Conservation (phyloP, 2,888 invertebrate genomes). For the Agrochola macilenta region DNA sequence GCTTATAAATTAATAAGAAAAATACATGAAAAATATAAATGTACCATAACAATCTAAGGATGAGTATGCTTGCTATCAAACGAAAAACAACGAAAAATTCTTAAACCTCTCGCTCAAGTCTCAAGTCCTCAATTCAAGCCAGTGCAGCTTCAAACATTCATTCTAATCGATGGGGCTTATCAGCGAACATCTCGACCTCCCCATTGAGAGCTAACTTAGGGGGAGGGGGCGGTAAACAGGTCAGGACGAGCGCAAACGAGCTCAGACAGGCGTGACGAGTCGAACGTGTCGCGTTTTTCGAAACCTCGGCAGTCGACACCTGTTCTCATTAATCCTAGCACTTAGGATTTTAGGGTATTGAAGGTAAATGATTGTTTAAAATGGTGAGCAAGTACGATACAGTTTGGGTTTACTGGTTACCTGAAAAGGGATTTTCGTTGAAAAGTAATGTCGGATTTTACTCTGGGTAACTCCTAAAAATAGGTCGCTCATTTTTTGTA, state of each 20-base stretch:
- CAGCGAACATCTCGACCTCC: constrained; percentile 71
- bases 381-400: constrained; percentile 10
- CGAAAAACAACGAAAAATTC: constrained; percentile 9
- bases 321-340: constrained; percentile 81
- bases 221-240: constrained; percentile 69
- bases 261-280: constrained; percentile 85
- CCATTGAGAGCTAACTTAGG: constrained; percentile 69
- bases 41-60: background rate
- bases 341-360: constrained; percentile 79
- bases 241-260: constrained; percentile 78
- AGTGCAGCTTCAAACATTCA: constrained; percentile 60
- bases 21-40: background rate
- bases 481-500: background rate
- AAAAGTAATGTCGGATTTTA: background rate
- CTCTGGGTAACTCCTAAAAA: background rate
- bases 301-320: constrained; percentile 78
- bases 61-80: background rate
- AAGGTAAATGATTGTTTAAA: constrained; percentile 56
- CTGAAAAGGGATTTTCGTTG: constrained; percentile 11
- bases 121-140: constrained; percentile 39
- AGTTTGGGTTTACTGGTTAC: constrained; percentile 30
- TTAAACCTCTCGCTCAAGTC: constrained; percentile 35
- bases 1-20: background rate
- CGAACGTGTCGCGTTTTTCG: constrained; percentile 83
- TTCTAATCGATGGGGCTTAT: constrained; percentile 76